Conservation (phyloP, 2,888 invertebrate species). For the Lathronympha strigana region DNA sequence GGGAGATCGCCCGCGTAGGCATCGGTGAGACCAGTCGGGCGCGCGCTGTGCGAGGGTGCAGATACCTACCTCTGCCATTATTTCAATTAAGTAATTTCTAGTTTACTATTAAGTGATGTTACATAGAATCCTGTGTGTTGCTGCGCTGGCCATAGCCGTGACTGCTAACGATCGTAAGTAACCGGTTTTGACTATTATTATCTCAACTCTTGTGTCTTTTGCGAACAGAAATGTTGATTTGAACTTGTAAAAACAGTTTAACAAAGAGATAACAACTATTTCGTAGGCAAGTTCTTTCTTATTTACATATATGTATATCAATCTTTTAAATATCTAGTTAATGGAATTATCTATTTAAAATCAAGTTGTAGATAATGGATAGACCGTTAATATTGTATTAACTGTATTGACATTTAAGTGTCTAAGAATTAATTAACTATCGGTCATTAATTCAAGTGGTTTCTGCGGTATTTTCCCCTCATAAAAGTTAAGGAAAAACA, state of each 20-base stretch:
- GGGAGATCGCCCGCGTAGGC: conserved; percentile 57
- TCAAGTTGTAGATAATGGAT: not conserved
- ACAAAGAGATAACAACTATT: not conserved
- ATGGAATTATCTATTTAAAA: not conserved
- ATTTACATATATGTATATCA: not conserved
- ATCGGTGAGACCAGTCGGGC: conserved; percentile 62
- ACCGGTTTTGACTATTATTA: conserved; percentile 29
- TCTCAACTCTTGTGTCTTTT: not conserved
- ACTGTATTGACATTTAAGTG: not conserved
- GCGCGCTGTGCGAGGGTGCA: conserved; percentile 56
- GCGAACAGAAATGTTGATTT: not conserved
- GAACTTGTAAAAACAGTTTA: not conserved
- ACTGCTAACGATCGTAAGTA: conserved; percentile 58
- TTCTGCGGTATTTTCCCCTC: conserved; percentile 23
- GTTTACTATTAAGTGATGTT: conserved; percentile 31
- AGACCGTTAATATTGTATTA: not conserved
- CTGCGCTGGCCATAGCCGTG: conserved; percentile 47
- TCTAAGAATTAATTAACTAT: conserved; percentile 8
- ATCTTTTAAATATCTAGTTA: not conserved
- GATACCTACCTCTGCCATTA: conserved; percentile 46
- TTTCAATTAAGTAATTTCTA: conserved; percentile 29
- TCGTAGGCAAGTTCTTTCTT: not conserved
- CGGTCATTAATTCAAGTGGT: not conserved
- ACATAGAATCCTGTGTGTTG: conserved; percentile 17
- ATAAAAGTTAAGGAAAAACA: conserved; percentile 8